A percentile compares a stretch with the other conserved stretches of the same genome.
Evolutionary conservation across 2,888 invertebrate genomes (phyloP).

Genomic region (Cosmorhoe ocellata): DNA sequence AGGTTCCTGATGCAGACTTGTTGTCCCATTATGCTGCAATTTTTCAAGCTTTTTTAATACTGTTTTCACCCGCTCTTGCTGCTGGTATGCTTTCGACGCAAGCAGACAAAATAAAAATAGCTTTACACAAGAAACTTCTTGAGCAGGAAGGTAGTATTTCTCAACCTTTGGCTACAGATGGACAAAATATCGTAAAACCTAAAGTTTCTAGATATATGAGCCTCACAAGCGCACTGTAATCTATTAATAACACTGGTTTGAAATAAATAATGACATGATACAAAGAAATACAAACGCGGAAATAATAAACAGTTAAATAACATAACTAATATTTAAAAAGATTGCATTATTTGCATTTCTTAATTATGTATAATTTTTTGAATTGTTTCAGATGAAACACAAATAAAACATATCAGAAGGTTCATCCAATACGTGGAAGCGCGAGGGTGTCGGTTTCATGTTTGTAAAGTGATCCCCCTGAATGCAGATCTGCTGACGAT

Average conservation of each 20-base stretch:
- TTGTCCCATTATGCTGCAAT: neutral
- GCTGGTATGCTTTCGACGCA: neutral
- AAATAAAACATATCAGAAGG: neutral
- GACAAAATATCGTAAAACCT: too few relatives aligned
- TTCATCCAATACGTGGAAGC: constrained; percentile 31
- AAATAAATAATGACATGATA: too few relatives aligned
- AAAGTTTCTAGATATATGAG: too few relatives aligned
- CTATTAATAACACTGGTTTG: too few relatives aligned
- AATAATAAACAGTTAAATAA: too few relatives aligned
- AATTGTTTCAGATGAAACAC: neutral
- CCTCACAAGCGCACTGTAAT: too few relatives aligned
- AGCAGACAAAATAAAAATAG: neutral
- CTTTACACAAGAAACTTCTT: neutral
- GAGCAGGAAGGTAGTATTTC: neutral
- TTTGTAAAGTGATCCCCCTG: constrained; percentile 32
- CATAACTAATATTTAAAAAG: too few relatives aligned
- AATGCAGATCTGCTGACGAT: constrained; percentile 27
- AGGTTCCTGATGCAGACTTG: neutral
- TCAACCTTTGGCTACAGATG: too few relatives aligned
- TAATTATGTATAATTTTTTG: too few relatives aligned
- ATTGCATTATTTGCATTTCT: too few relatives aligned
- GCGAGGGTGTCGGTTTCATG: constrained; percentile 24
- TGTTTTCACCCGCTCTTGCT: neutral
- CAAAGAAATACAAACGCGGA: too few relatives aligned
- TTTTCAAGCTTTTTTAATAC: neutral